Evolutionary conservation across 2,888 invertebrate genomes (phyloP).

Genomic region (Allygus modestus): DNA sequence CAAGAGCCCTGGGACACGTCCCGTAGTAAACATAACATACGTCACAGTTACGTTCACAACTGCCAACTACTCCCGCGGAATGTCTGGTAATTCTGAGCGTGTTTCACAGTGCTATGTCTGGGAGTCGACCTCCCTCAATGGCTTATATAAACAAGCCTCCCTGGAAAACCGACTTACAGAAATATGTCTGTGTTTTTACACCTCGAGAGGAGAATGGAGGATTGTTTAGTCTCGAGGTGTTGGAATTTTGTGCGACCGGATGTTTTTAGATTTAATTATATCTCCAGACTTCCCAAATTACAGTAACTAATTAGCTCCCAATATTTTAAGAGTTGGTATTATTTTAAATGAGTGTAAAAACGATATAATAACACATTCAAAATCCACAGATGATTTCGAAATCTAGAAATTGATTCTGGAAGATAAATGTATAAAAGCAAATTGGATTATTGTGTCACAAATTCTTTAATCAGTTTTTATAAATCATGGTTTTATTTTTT

Average conservation of each 20-base stretch:
- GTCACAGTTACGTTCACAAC: background rate
- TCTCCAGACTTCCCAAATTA: slow-evolving; percentile 19
- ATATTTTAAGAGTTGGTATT: too few relatives aligned
- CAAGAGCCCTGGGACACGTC: background rate
- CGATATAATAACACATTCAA: too few relatives aligned
- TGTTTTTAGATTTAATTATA: slow-evolving; percentile 6
- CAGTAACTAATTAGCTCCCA: background rate
- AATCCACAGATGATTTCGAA: too few relatives aligned
- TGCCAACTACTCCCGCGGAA: background rate
- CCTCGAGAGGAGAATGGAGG: background rate
- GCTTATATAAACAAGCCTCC: background rate
- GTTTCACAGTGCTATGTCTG: background rate
- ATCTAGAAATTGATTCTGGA: too few relatives aligned
- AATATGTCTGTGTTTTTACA: background rate
- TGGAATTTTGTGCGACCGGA: background rate
- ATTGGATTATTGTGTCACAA: too few relatives aligned
- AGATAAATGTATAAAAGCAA: too few relatives aligned
- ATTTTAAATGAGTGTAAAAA: too few relatives aligned
- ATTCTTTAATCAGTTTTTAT: too few relatives aligned
- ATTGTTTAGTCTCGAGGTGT: background rate
- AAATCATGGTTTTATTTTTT: too few relatives aligned
- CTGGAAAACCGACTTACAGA: background rate
- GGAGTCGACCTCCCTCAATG: background rate
- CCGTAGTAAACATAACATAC: background rate
- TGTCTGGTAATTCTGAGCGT: too few relatives aligned